Evolutionary conservation across 2,888 invertebrate genomes (phyloP).

Genomic region (Macaria liturata): DNA sequence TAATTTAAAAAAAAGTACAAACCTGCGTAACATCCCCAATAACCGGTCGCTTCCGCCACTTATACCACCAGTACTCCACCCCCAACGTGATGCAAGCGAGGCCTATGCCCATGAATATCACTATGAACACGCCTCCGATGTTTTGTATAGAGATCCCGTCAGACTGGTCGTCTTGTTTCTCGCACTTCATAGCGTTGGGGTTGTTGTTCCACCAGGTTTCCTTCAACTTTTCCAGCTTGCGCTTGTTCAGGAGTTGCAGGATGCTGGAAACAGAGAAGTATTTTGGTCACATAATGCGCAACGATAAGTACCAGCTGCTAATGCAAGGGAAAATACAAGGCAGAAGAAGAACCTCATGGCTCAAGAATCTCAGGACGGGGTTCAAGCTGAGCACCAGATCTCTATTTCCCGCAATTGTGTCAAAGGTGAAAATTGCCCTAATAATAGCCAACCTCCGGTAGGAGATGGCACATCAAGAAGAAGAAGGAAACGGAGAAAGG

Average conservation of each 20-base stretch:
- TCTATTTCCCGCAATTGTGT: too few relatives aligned
- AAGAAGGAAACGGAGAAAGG: constrained; percentile 37
- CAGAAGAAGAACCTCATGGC: too few relatives aligned
- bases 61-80: constrained; percentile 97
- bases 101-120: constrained; percentile 97
- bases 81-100: constrained; percentile 95
- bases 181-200: constrained; percentile 89
- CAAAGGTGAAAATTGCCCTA: too few relatives aligned
- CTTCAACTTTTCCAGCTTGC: constrained; percentile 95
- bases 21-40: constrained; percentile 86
- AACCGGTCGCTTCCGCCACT: constrained; percentile 86
- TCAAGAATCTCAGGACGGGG: too few relatives aligned
- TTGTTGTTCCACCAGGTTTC: constrained; percentile 98
- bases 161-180: constrained; percentile 95
- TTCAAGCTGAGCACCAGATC: too few relatives aligned
- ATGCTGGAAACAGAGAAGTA: constrained; percentile 85
- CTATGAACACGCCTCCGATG: constrained; percentile 98
- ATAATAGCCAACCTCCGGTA: too few relatives aligned
- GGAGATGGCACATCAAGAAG: too few relatives aligned
- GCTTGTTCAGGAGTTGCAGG: constrained; percentile 94
- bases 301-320: too few relatives aligned
- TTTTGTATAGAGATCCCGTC: constrained; percentile 99
- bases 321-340: too few relatives aligned
- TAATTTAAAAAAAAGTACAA: background rate
- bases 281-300: too few relatives aligned